Evolutionary conservation across 1,140 invertebrate genomes (phyloP), one percentile per base, ranked within the genome.

Genomic region (Glossosoma conforme): DNA sequence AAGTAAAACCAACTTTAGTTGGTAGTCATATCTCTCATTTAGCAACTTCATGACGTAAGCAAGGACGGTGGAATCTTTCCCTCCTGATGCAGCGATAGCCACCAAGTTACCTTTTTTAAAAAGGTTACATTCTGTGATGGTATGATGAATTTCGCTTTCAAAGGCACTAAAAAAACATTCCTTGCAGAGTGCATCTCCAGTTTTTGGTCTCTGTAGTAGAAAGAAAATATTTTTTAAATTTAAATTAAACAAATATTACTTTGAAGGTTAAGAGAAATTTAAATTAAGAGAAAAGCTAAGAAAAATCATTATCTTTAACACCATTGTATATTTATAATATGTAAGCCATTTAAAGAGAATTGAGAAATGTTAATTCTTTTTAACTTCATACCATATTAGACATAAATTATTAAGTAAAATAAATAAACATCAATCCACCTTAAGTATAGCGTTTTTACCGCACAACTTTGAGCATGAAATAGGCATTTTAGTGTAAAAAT

Each of bases 11-110:
- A 99, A 75, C 40, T 97, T 84, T 1, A 99, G 70, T 10, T 88
- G 90, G 77, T 99, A 99, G 54, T 93, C 75, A 64, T 98, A 86
- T 50, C 86, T 80, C 59, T 95, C 80, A 70, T 99, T 99, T 2
- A 99, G 70, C 2, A 88, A 69, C 70, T 97, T 97, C 57, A 99
- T 68, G 2, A 96, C 81, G 68, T 93, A 85, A 2, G 89, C 96
- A 24, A 99, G 74, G 10, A 99, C 97, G 9, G 97, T 99, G 0
- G 96, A 99, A 70, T 99, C 97, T 79, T 99, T 99, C 38, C 97
- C 97, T 44, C 97, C 97, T 52, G 94, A 97, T 18, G 96, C 97
- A 25, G 91, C 97, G 37, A 99, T 85, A 3, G 95, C 96, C 15
- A 99, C 91, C 52, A 85, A 88, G 61, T 95, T 84, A 8, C 92